A percentile compares a stretch with the other conserved stretches of the same genome.
Evolutionary conservation across 2,888 invertebrate genomes (phyloP).

Genomic region (Drosophila paramelanica): DNA sequence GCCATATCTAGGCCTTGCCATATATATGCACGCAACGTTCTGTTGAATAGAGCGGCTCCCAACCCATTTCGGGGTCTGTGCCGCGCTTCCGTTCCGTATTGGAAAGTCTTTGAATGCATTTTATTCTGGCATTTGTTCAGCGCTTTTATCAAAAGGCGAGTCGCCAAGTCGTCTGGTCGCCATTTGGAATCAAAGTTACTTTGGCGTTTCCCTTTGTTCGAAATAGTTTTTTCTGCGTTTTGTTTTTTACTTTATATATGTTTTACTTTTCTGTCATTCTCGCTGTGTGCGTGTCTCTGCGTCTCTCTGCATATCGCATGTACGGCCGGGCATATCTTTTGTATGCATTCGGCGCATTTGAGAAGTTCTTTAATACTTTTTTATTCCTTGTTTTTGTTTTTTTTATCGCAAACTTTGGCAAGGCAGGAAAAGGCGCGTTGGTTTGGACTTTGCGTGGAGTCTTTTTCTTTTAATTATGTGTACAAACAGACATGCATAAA

Average conservation of each 20-base stretch:
- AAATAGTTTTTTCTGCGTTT: slow-evolving; percentile 10
- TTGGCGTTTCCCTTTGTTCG: slow-evolving; percentile 49
- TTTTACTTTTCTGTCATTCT: slow-evolving; percentile 1
- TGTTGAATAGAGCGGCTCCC: slow-evolving; percentile 4
- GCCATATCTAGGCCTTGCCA: slow-evolving; percentile 22
- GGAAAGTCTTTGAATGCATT: slow-evolving; percentile 52
- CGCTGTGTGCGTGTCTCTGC: slow-evolving; percentile 8
- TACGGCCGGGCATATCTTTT: slow-evolving; percentile 59
- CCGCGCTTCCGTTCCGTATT: slow-evolving; percentile 74
- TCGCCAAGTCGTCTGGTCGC: slow-evolving; percentile 63
- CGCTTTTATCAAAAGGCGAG: slow-evolving; percentile 59
- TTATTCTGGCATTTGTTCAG: slow-evolving; percentile 50
- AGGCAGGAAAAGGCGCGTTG: slow-evolving; percentile 74
- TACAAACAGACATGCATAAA: not conserved
- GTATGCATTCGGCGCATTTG: slow-evolving; percentile 68
- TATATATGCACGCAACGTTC: slow-evolving; percentile 34
- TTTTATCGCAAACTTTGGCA: slow-evolving; percentile 75
- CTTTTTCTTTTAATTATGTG: slow-evolving; percentile 34
- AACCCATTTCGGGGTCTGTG: slow-evolving; percentile 61
- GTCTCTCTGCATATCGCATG: slow-evolving; percentile 47
- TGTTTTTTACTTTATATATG: slow-evolving; percentile 2
- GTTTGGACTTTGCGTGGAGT: slow-evolving; percentile 57
- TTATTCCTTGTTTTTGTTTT: slow-evolving; percentile 6
- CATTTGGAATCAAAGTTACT: slow-evolving; percentile 58
- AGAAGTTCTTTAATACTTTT: slow-evolving; percentile 53